A percentile compares a stretch with the other conserved stretches of the same genome.
Conservation (phyloP, 2,888 invertebrate species). For the Phytoseiulus persimilis region DNA sequence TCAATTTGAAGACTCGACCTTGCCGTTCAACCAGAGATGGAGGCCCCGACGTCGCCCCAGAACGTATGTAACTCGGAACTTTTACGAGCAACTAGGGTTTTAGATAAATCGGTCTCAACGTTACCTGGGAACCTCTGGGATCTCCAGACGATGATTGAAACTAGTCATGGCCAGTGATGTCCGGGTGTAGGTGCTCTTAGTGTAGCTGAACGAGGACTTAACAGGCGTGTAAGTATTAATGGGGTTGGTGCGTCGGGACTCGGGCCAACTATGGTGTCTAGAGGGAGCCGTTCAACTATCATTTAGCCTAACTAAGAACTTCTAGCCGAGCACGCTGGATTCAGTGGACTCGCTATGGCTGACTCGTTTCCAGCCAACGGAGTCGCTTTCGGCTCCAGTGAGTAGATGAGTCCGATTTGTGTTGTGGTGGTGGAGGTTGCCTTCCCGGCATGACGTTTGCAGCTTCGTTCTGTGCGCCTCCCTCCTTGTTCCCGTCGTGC, state of each 20-base stretch:
- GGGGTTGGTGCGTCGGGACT: too few relatives aligned
- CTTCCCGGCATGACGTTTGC: not conserved
- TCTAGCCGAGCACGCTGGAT: not conserved
- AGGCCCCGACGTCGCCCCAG: conserved; percentile 9
- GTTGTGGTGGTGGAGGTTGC: not conserved
- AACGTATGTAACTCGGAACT: conserved; percentile 9
- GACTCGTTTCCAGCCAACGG: not conserved
- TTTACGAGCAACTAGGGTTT: not conserved
- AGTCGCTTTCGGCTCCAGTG: not conserved
- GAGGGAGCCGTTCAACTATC: too few relatives aligned
- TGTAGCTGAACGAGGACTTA: too few relatives aligned
- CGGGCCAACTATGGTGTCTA: too few relatives aligned
- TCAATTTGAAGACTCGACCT: conserved; percentile 12
- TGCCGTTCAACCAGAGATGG: conserved; percentile 24
- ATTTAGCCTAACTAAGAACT: too few relatives aligned
- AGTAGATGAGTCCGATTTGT: not conserved
- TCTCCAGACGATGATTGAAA: too few relatives aligned
- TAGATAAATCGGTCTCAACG: not conserved
- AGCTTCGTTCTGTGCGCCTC: not conserved
- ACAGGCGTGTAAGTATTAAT: too few relatives aligned
- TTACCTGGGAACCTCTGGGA: too few relatives aligned
- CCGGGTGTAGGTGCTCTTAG: too few relatives aligned
- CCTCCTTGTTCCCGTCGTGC: not conserved
- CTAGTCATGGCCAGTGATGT: too few relatives aligned
- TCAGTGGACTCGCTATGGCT: not conserved